phyloP scores from a whole-genome alignment of 2,113 vertebrate species.

The Megaleporinus macrocephalus region DNA sequence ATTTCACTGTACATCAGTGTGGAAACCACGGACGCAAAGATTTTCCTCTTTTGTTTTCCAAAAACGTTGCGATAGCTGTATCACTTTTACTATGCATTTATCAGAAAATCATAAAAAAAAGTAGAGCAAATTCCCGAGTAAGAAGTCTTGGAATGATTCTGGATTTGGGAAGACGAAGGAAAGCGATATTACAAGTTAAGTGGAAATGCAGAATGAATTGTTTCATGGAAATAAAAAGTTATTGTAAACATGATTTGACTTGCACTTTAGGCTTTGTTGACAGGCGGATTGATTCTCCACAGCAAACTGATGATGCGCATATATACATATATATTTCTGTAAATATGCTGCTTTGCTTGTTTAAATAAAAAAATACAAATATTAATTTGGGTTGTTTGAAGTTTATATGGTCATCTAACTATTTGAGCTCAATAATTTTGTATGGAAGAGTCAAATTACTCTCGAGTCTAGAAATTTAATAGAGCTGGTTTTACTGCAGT shows the following conservation, averaged over 20 bases:
- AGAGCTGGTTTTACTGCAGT: no score
- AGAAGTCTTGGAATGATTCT: neutral
- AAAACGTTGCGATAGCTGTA: neutral
- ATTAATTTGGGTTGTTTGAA: neutral
- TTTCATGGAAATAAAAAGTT: neutral
- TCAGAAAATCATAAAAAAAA: neutral
- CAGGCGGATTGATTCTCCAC: constrained; percentile 37
- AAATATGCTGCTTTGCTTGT: constrained; percentile 78
- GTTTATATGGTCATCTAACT: no score
- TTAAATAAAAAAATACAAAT: constrained; percentile 64
- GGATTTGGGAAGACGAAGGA: neutral
- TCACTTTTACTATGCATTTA: constrained; percentile 43
- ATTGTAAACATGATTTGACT: constrained; percentile 53
- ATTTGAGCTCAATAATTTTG: no score
- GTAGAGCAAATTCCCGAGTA: neutral
- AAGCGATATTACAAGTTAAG: no score
- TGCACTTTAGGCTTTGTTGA: constrained; percentile 61
- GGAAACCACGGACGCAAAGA: no score
- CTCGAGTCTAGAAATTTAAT: no score
- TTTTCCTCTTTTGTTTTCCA: neutral
- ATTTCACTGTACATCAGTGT: neutral
- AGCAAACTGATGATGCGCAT: constrained; percentile 19
- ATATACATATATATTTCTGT: constrained; percentile 59
- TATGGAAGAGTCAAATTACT: no score
- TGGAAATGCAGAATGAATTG: neutral